Conservation (phyloP, 1,140 invertebrate species). For the Saccostrea cuccullata region DNA sequence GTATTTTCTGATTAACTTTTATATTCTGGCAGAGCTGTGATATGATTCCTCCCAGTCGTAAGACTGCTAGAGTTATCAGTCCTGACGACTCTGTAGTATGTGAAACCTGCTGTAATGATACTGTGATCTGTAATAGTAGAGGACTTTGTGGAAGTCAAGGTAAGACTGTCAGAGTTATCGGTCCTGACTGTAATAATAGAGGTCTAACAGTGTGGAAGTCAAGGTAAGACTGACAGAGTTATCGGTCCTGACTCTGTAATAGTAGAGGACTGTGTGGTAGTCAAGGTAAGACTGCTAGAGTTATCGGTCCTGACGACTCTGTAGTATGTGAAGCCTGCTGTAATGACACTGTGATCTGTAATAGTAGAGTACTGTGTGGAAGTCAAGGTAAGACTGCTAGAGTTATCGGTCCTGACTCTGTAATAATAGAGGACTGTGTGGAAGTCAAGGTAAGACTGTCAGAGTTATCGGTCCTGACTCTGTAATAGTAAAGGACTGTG, state of each 20-base stretch:
- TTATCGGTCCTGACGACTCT: background rate
- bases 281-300: background rate
- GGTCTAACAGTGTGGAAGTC: no score
- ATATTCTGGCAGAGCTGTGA: background rate
- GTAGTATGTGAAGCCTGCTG: background rate
- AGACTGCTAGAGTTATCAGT: background rate
- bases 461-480: no score
- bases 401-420: no score
- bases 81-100: background rate
- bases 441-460: background rate
- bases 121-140: background rate
- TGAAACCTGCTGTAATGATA: background rate
- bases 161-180: background rate
- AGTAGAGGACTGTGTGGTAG: no score
- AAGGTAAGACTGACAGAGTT: no score
- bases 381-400: background rate
- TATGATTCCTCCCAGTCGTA: background rate
- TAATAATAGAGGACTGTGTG: background rate
- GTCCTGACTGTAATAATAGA: no score
- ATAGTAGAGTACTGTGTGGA: background rate
- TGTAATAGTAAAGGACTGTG: no score
- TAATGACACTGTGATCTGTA: background rate
- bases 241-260: no score
- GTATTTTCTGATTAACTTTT: background rate
- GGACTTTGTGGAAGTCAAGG: background rate